Percentiles rank a stretch among this genome's conserved stretches.
These are phyloP conservation scores for Plagodis dolabraria DNA, from an alignment of 2,888 invertebrate species.

Conservation along the genomic window DNA sequence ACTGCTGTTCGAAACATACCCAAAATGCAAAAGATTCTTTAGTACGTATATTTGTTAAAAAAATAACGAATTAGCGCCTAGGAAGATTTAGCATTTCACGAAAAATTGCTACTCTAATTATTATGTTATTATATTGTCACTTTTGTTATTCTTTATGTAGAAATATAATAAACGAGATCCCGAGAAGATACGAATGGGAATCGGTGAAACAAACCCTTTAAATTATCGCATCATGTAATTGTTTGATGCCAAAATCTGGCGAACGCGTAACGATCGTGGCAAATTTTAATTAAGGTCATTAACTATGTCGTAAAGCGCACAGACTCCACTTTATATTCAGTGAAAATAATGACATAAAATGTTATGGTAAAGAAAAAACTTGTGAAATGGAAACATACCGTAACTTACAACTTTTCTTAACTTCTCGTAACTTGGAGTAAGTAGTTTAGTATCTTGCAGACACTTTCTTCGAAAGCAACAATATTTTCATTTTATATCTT, in stretches of 20 bases:
- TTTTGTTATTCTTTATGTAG: too few species aligned
- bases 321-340: slow-evolving; percentile 26
- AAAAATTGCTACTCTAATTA: too few species aligned
- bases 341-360: slow-evolving; percentile 21
- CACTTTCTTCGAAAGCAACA: slow-evolving; percentile 10
- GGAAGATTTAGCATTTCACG: too few species aligned
- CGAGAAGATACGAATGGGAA: slow-evolving; percentile 21
- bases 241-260: slow-evolving; percentile 36
- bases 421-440: slow-evolving; percentile 14
- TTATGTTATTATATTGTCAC: too few species aligned
- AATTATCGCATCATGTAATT: slow-evolving; percentile 38
- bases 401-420: slow-evolving; percentile 12
- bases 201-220: slow-evolving; percentile 29
- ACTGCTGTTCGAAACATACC: too few species aligned
- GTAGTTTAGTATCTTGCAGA: slow-evolving; percentile 18
- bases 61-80: too few species aligned
- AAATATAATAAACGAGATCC: slow-evolving; percentile 15
- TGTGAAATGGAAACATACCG: slow-evolving; percentile 7
- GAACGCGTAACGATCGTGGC: slow-evolving; percentile 36
- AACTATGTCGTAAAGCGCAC: slow-evolving; percentile 37
- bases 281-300: slow-evolving; percentile 40
- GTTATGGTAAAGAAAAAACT: slow-evolving; percentile 2
- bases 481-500: slow-evolving; percentile 18
- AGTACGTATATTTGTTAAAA: too few species aligned
- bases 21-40: too few species aligned